Conservation (phyloP, 2,113 vertebrate genomes). For the Microcebus lehilahytsara region DNA sequence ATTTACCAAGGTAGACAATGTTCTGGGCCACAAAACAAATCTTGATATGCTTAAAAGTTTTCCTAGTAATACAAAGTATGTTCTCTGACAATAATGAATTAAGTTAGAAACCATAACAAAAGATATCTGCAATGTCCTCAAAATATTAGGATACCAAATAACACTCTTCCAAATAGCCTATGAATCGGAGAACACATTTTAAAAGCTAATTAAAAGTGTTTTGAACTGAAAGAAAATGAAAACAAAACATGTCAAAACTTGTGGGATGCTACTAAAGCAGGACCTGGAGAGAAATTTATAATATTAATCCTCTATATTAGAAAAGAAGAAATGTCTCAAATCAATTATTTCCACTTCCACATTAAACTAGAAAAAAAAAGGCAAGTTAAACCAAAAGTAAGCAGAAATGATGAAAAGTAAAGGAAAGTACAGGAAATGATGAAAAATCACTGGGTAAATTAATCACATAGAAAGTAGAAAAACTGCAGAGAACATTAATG, state of each 20-base stretch:
- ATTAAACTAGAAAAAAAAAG: too few species aligned
- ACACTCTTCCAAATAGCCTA: not conserved
- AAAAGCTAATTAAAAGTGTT: not conserved
- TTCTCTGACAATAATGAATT: not conserved
- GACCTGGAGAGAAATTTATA: not conserved
- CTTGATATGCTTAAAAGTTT: not conserved
- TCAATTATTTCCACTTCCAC: too few species aligned
- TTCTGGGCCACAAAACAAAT: not conserved
- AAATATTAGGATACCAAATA: not conserved
- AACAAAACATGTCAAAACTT: not conserved
- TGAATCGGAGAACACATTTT: too few species aligned
- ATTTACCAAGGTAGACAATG: not conserved
- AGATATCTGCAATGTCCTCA: not conserved
- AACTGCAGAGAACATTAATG: not conserved
- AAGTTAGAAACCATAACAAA: not conserved
- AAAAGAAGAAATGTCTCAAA: too few species aligned
- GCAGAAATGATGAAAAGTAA: too few species aligned
- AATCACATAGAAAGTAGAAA: not conserved
- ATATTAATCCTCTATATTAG: too few species aligned
- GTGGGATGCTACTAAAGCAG: not conserved
- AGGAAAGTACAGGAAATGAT: too few species aligned
- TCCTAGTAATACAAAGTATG: not conserved
- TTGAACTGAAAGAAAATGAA: not conserved
- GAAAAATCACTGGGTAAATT: not conserved
- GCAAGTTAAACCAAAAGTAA: too few species aligned